phyloP scores from a whole-genome alignment of 2,113 vertebrate genomes.

The Apistogramma diplotaenia region DNA sequence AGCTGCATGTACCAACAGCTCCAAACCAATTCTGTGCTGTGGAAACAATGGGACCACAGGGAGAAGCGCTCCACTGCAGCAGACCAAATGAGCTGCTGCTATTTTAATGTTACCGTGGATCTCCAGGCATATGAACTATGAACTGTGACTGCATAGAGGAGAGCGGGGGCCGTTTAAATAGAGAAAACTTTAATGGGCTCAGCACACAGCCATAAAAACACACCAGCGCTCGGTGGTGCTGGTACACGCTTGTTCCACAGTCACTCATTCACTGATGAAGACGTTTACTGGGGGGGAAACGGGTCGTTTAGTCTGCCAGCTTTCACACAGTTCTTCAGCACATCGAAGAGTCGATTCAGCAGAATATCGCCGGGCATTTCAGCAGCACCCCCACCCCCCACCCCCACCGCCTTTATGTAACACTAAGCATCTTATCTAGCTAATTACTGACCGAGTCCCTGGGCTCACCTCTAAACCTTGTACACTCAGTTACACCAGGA shows the following conservation, averaged over 20 bases:
- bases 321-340: not conserved
- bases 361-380: not conserved
- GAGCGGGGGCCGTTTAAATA: not conserved
- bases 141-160: not conserved
- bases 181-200: not conserved
- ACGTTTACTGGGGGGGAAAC: not conserved
- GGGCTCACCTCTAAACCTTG: constrained; percentile 36
- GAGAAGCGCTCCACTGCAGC: not conserved
- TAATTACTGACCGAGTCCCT: constrained; percentile 51
- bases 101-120: constrained; percentile 5
- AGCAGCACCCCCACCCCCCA: not conserved
- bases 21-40: not conserved
- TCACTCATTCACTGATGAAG: rapidly evolving
- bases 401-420: constrained; percentile 44
- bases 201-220: not conserved
- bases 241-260: not conserved
- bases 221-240: not conserved
- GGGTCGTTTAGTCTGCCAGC: not conserved
- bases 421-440: constrained; percentile 61
- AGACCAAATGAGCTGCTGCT: not conserved
- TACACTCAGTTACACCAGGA: not conserved
- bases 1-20: not conserved
- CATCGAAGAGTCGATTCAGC: not conserved
- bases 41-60: not conserved
- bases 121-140: not conserved